Evolutionary conservation across 2,888 invertebrate species (phyloP).

Genomic region (Chymomyza procnemis): DNA sequence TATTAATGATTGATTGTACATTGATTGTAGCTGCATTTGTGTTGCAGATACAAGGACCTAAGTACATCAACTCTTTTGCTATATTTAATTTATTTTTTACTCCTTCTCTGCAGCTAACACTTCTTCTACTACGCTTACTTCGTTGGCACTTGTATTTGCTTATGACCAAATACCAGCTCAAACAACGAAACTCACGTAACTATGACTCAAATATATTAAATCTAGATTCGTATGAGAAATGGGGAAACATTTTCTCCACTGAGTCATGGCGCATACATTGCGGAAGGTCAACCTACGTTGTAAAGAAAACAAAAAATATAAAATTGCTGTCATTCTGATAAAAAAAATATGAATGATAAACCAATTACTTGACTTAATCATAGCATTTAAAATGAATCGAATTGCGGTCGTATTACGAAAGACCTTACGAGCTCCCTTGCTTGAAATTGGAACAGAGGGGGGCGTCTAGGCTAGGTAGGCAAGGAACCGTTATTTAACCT

Average conservation of each 20-base stretch:
- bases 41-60: no score
- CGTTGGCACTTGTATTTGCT: not conserved
- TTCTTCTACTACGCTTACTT: not conserved
- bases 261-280: not conserved
- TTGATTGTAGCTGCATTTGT: no score
- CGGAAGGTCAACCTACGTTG: not conserved
- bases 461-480: constrained; percentile 19
- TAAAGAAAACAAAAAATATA: not conserved
- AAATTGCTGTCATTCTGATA: not conserved
- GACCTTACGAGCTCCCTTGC: constrained; percentile 27
- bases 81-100: no score
- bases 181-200: not conserved
- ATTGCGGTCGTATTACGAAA: constrained; percentile 39
- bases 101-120: no score
- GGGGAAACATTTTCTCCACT: not conserved
- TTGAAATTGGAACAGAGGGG: not conserved
- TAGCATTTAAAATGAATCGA: not conserved
- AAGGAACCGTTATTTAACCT: constrained; percentile 56
- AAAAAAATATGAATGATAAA: not conserved
- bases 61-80: no score
- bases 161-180: not conserved
- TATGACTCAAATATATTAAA: not conserved
- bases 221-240: not conserved
- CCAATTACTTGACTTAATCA: not conserved
- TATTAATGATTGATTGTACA: no score